phyloP scores from a whole-genome alignment of 2,888 invertebrate species.

The Rotaria magnacalcarata region DNA sequence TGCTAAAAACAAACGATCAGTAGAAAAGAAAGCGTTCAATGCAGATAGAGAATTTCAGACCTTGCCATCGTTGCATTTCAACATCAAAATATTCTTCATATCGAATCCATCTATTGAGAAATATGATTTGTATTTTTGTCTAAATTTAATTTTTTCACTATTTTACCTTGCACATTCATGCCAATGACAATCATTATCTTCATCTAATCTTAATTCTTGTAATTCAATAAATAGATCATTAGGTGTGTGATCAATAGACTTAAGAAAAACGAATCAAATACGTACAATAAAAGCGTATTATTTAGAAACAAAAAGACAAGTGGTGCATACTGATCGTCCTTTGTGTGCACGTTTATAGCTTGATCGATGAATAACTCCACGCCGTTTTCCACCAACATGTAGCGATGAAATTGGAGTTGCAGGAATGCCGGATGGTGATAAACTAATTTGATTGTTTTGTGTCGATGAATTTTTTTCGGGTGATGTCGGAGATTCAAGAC shows the following conservation, averaged over 20 bases:
- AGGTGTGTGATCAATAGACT: slow-evolving; percentile 23
- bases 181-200: slow-evolving; percentile 5
- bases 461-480: background rate
- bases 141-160: background rate
- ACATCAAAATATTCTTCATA: slow-evolving; percentile 42
- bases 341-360: slow-evolving; percentile 28
- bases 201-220: slow-evolving; percentile 10
- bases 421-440: background rate
- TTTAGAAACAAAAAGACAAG: too few relatives aligned
- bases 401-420: too few relatives aligned
- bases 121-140: background rate
- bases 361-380: background rate
- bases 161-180: slow-evolving; percentile 14
- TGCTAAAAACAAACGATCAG: background rate
- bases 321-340: slow-evolving; percentile 23
- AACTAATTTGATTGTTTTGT: background rate
- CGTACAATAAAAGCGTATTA: too few relatives aligned
- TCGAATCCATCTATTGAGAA: slow-evolving; percentile 38
- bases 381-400: background rate
- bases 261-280: background rate
- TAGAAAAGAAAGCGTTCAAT: background rate
- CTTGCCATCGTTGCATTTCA: slow-evolving; percentile 41
- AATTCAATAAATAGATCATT: slow-evolving; percentile 35
- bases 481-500: background rate
- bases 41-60: background rate